Evolutionary conservation across 1,140 invertebrate species (phyloP).

Genomic region (Aphis gossypii): DNA sequence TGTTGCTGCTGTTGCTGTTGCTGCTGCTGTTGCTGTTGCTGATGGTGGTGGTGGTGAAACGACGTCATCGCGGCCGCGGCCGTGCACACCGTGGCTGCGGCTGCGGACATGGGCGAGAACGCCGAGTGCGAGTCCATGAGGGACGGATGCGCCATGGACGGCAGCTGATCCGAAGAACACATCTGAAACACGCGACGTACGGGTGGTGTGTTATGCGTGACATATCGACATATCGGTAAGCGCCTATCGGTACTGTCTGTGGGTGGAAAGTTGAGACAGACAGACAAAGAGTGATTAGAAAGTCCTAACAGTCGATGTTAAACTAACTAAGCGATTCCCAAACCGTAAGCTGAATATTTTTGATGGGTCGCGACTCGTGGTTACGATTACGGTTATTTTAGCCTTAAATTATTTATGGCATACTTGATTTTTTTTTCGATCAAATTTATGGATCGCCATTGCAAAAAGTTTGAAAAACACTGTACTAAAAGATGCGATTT

Average conservation of each 20-base stretch:
- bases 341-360: no score
- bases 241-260: neutral
- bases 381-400: no score
- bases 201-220: neutral
- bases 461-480: no score
- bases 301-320: neutral
- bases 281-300: neutral
- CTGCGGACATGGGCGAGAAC: constrained; percentile 54
- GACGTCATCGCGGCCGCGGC: constrained; percentile 52
- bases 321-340: no score
- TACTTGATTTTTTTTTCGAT: no score
- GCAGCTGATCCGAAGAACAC: constrained; percentile 21
- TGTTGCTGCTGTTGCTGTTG: constrained; percentile 27
- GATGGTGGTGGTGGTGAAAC: constrained; percentile 42
- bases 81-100: constrained; percentile 50
- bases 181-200: constrained; percentile 25
- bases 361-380: no score
- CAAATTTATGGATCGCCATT: no score
- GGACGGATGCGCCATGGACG: constrained; percentile 33
- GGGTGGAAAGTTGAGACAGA: no score
- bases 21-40: neutral
- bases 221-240: neutral
- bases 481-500: no score
- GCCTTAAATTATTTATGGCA: no score
- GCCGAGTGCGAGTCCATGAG: constrained; percentile 54